Percentiles rank a stretch among this genome's conserved stretches.
These are phyloP conservation scores for Picus viridis DNA, from an alignment of 2,797 vertebrate species.

Conservation along the genomic window DNA sequence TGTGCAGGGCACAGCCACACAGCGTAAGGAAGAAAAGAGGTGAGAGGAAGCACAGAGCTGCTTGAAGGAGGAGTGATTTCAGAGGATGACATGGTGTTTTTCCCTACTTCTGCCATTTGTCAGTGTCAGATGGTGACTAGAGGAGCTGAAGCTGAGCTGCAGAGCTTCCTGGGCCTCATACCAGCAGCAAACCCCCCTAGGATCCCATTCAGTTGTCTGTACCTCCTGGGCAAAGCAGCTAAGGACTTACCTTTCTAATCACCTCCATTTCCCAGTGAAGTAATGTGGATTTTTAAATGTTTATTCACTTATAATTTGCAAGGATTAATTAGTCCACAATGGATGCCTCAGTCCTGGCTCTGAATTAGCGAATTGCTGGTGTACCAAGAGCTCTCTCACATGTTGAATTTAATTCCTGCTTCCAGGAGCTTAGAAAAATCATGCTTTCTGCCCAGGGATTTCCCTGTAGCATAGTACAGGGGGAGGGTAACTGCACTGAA, in stretches of 20 bases:
- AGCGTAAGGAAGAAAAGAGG: not conserved
- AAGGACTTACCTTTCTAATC: not conserved
- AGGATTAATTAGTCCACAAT: constrained; percentile 44
- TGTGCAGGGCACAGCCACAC: rapidly evolving
- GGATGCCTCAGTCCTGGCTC: not conserved
- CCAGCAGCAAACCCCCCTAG: not conserved
- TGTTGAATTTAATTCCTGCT: constrained; percentile 27
- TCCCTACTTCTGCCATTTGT: not conserved
- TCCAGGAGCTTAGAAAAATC: constrained; percentile 5
- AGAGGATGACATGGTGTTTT: not conserved
- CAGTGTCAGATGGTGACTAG: not conserved
- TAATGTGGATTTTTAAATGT: not conserved
- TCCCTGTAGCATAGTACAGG: not conserved
- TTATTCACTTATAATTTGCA: constrained; percentile 23
- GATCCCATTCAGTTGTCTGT: not conserved
- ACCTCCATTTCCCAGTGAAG: not conserved
- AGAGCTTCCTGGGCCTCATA: not conserved
- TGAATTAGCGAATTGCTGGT: not conserved
- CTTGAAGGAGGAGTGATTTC: not conserved
- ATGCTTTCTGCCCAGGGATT: not conserved
- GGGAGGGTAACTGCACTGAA: not conserved
- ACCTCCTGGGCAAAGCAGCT: not conserved
- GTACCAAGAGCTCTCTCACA: not conserved
- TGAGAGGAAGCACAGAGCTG: not conserved
- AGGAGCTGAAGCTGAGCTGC: not conserved